Percentiles rank a stretch among this genome's conserved stretches.
These are phyloP conservation scores for Heliconius melpomene DNA, from an alignment of 1,140 invertebrate genomes.

Conservation along the genomic window DNA sequence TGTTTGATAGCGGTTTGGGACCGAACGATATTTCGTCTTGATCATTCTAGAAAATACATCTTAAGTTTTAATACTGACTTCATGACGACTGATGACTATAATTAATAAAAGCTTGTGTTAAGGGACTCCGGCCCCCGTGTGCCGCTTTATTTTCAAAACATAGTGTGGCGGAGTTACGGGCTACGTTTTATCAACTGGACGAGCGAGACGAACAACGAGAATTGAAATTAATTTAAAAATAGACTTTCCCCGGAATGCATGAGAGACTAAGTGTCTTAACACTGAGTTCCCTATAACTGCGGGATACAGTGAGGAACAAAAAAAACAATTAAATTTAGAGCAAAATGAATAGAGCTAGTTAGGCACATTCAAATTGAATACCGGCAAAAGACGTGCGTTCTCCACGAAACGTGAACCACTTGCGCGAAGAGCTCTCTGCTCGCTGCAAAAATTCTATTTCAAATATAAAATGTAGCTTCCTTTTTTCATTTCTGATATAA, in stretches of 20 bases:
- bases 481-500: background rate
- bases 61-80: background rate
- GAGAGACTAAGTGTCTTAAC: no score
- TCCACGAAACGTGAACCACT: background rate
- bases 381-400: background rate
- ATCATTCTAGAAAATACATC: background rate
- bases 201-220: no score
- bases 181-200: no score
- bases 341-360: background rate
- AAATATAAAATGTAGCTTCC: constrained; percentile 7
- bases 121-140: no score
- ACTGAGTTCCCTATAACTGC: no score
- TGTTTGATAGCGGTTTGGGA: constrained; percentile 1
- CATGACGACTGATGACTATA: no score
- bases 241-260: no score
- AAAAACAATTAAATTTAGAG: background rate
- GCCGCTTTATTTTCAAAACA: no score
- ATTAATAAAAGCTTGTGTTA: no score
- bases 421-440: background rate
- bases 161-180: no score
- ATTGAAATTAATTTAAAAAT: no score
- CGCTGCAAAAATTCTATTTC: constrained; percentile 14
- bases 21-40: background rate
- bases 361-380: background rate
- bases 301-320: no score